A percentile compares a stretch with the other conserved stretches of the same genome.
Evolutionary conservation across 2,113 vertebrate species (phyloP).

Genomic region (Ptilorrhoa leucosticta): DNA sequence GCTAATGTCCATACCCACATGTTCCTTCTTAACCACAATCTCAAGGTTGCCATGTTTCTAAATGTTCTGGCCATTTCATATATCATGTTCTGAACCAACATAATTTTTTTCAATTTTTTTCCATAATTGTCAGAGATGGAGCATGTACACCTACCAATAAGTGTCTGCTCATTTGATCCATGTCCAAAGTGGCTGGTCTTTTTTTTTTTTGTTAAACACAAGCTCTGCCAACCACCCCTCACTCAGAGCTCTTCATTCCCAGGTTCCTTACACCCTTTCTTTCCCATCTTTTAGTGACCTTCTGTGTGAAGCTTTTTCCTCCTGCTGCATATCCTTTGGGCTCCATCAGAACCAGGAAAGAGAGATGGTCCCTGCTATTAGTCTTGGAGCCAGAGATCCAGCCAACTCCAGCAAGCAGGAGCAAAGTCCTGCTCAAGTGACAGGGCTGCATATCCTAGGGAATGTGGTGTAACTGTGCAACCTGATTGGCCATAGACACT

Average conservation of each 20-base stretch:
- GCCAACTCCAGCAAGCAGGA: not conserved
- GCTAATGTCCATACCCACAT: not conserved
- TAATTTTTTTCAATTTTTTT: not conserved
- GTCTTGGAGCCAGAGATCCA: not conserved
- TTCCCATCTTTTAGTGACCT: not conserved
- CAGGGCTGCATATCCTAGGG: not conserved
- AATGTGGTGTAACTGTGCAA: not conserved
- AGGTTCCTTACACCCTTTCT: not conserved
- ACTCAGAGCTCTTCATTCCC: not conserved
- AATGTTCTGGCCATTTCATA: not conserved
- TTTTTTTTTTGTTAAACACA: not conserved
- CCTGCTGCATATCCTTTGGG: not conserved
- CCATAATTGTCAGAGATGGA: not conserved
- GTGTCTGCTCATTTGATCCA: not conserved
- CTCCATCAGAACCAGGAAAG: not conserved
- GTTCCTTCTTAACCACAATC: not conserved
- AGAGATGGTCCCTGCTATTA: not conserved
- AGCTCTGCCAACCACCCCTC: not conserved
- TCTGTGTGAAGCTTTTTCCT: not conserved
- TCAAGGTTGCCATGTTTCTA: not conserved
- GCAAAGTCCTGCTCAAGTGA: not conserved
- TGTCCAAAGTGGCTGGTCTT: not conserved
- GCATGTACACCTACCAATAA: accelerated
- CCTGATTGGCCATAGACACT: not conserved
- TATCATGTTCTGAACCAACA: not conserved